Evolutionary conservation across 92 coral and sea anemone genomes (phyloP).

Genomic region (Porites lobata): DNA sequence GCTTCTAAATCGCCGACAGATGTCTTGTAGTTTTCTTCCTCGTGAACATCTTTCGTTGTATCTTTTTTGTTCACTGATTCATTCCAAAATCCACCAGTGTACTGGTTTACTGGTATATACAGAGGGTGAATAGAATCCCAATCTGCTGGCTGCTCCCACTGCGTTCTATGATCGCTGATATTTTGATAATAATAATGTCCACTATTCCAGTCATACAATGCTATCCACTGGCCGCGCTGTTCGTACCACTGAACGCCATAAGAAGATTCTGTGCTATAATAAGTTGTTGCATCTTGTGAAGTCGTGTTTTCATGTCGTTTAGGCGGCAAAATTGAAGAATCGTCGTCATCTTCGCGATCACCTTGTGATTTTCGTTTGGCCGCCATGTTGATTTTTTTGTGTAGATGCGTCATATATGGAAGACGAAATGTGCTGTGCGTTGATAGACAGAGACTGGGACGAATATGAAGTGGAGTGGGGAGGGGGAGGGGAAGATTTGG

Average conservation of each 20-base stretch:
- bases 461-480: no score
- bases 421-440: no score
- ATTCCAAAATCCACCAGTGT: slow-evolving; percentile 9
- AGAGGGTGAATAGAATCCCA: slow-evolving; percentile 89
- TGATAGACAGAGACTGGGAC: no score
- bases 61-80: not conserved
- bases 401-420: not conserved
- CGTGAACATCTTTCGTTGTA: not conserved
- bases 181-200: slow-evolving; percentile 89
- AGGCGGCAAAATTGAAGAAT: slow-evolving; percentile 19
- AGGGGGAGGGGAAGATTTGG: no score
- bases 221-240: slow-evolving; percentile 93
- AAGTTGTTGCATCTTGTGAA: not conserved
- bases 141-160: slow-evolving; percentile 90
- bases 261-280: slow-evolving; percentile 8
- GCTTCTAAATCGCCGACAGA: slow-evolving; percentile 71
- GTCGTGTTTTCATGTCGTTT: slow-evolving; percentile 47
- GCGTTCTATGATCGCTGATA: slow-evolving; percentile 69
- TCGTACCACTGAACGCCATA: slow-evolving; percentile 72
- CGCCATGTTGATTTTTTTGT: slow-evolving; percentile 70
- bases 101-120: slow-evolving; percentile 60
- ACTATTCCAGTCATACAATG: slow-evolving; percentile 82
- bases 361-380: slow-evolving; percentile 62
- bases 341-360: slow-evolving; percentile 15
- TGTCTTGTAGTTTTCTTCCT: slow-evolving; percentile 26